Percentiles rank a stretch among this genome's conserved stretches.
phyloP scores from a whole-genome alignment of 2,888 invertebrate genomes.

The Phragmatobia fuliginosa region DNA sequence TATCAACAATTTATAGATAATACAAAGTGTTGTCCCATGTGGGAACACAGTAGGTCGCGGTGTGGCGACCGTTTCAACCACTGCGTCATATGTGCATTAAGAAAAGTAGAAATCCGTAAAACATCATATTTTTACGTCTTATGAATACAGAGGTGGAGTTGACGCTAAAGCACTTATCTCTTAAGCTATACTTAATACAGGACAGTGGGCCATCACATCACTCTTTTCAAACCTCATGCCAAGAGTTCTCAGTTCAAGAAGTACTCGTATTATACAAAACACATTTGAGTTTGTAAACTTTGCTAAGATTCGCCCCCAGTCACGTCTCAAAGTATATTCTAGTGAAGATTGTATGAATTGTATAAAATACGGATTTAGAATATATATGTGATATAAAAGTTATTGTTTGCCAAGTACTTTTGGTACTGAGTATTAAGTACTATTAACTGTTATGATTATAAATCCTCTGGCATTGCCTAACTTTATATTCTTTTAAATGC shows the following conservation, averaged over 20 bases:
- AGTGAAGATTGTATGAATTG: slow-evolving; percentile 27
- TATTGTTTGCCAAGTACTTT: slow-evolving; percentile 7
- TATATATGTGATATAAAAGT: slow-evolving; percentile 4
- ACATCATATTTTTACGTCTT: background rate
- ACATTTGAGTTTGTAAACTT: slow-evolving; percentile 42
- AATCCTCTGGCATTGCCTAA: background rate
- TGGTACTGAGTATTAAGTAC: too few relatives aligned
- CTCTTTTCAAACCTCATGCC: slow-evolving; percentile 29
- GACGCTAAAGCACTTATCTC: slow-evolving; percentile 2
- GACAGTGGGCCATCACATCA: slow-evolving; percentile 13
- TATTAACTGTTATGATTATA: background rate
- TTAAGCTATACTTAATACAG: slow-evolving; percentile 6
- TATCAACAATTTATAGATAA: too few relatives aligned
- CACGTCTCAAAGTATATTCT: slow-evolving; percentile 35
- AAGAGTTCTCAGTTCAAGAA: slow-evolving; percentile 28
- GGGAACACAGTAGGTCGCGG: too few relatives aligned
- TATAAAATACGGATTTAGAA: slow-evolving; percentile 19
- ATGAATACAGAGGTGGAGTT: background rate
- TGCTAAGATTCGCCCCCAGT: slow-evolving; percentile 23
- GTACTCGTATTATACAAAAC: slow-evolving; percentile 40
- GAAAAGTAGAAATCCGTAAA: too few relatives aligned
- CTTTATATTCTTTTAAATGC: background rate
- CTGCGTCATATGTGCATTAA: too few relatives aligned
- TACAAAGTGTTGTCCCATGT: too few relatives aligned
- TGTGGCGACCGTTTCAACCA: too few relatives aligned